phyloP scores from a whole-genome alignment of 2,888 invertebrate genomes.

The Ashinkailepas kermadecensis region DNA sequence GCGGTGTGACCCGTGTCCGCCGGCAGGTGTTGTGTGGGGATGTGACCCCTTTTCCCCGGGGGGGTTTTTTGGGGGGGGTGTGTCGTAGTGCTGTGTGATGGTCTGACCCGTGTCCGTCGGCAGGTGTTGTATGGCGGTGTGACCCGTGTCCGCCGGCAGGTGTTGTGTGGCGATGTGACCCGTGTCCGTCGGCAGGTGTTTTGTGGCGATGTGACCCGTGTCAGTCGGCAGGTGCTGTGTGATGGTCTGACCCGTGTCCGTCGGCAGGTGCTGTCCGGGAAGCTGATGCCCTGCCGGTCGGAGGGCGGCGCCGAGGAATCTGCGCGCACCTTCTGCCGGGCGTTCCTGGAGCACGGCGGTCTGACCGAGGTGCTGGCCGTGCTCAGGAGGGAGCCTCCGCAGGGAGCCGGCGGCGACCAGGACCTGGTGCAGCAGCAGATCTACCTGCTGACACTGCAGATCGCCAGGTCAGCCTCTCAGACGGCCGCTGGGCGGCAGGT shows the following conservation, averaged over 20 bases:
- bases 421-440: constrained; percentile 45
- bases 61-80: no score
- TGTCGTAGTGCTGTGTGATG: no score
- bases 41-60: background rate
- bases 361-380: constrained; percentile 43
- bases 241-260: background rate
- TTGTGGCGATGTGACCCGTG: background rate
- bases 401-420: constrained; percentile 42
- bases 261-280: constrained; percentile 43
- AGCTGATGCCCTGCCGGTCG: constrained; percentile 42
- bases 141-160: constrained; percentile 41
- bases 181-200: background rate
- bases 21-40: no score
- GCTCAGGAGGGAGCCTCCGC: constrained; percentile 42
- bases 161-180: background rate
- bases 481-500: background rate
- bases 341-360: constrained; percentile 45
- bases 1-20: constrained; percentile 1
- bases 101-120: background rate
- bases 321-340: constrained; percentile 40
- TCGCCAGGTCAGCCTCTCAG: constrained; percentile 40
- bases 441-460: constrained; percentile 44
- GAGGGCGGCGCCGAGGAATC: constrained; percentile 23
- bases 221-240: background rate
- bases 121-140: constrained; percentile 37